These are phyloP conservation scores for Pomacea maculata DNA, from an alignment of 1,140 invertebrate species.

Conservation along the genomic window DNA sequence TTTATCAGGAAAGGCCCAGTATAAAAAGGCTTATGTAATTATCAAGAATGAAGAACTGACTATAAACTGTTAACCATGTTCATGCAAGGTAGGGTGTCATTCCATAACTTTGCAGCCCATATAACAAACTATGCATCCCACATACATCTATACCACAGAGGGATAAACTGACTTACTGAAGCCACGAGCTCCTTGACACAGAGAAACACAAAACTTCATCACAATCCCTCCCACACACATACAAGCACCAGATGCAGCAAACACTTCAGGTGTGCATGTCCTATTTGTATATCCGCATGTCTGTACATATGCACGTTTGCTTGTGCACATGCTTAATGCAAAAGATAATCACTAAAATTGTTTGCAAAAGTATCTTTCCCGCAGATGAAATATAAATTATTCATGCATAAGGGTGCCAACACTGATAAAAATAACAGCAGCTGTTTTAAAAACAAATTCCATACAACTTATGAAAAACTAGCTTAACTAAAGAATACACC, in stretches of 20 bases:
- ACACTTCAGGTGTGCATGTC: not conserved
- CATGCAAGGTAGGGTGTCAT: not conserved
- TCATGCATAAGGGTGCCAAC: not conserved
- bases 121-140: not conserved
- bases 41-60: too few species aligned
- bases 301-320: not conserved
- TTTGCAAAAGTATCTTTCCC: not conserved
- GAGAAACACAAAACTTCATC: not conserved
- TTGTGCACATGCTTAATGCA: not conserved
- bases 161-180: not conserved
- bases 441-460: not conserved
- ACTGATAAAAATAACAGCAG: not conserved
- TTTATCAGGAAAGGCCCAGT: too few species aligned
- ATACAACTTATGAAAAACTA: not conserved
- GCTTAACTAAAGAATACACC: too few species aligned
- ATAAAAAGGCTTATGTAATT: too few species aligned
- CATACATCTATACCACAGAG: not conserved
- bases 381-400: not conserved
- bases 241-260: not conserved
- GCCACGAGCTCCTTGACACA: constrained; percentile 6
- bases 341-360: not conserved
- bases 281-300: not conserved
- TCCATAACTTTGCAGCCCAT: not conserved
- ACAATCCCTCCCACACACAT: not conserved
- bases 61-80: too few species aligned